These are phyloP conservation scores for Kradibia gibbosae DNA, from an alignment of 1,140 invertebrate species.

Conservation along the genomic window DNA sequence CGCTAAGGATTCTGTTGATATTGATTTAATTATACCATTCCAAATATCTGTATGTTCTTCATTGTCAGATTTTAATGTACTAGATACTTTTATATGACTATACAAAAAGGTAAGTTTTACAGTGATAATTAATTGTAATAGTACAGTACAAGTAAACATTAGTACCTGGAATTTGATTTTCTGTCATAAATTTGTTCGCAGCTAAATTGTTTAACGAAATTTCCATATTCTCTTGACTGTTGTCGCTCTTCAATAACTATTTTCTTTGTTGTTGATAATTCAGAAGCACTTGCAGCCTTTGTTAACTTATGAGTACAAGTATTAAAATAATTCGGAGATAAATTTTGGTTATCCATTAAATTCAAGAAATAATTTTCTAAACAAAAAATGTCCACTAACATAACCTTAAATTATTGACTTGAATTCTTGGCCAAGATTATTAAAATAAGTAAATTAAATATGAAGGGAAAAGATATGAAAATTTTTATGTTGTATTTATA, in stretches of 20 bases:
- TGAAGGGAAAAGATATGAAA: no score
- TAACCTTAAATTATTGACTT: conserved; percentile 7
- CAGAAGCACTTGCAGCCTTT: conserved; percentile 56
- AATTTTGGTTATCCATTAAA: conserved; percentile 60
- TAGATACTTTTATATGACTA: conserved; percentile 48
- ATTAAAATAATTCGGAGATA: conserved; percentile 53
- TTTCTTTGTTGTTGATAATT: conserved; percentile 50
- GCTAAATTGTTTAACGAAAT: conserved; percentile 58
- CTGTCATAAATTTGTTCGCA: conserved; percentile 58
- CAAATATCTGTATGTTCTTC: conserved; percentile 14
- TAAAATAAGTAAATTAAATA: no score
- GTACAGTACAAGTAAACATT: conserved; percentile 29
- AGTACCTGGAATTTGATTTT: conserved; percentile 52
- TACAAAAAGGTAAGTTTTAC: conserved; percentile 22
- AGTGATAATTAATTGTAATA: conserved; percentile 16
- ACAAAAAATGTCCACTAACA: background rate
- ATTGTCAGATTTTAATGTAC: background rate
- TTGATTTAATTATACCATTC: conserved; percentile 14
- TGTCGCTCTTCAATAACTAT: conserved; percentile 49
- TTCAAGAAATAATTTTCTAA: conserved; percentile 18
- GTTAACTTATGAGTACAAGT: conserved; percentile 50
- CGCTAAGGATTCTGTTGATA: background rate
- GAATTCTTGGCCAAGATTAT: no score
- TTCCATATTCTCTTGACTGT: conserved; percentile 20
- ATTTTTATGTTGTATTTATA: no score